Base-by-base conservation (phyloP, 2,797 vertebrate genomes). In the Myiothlypis chrysogaster region DNA sequence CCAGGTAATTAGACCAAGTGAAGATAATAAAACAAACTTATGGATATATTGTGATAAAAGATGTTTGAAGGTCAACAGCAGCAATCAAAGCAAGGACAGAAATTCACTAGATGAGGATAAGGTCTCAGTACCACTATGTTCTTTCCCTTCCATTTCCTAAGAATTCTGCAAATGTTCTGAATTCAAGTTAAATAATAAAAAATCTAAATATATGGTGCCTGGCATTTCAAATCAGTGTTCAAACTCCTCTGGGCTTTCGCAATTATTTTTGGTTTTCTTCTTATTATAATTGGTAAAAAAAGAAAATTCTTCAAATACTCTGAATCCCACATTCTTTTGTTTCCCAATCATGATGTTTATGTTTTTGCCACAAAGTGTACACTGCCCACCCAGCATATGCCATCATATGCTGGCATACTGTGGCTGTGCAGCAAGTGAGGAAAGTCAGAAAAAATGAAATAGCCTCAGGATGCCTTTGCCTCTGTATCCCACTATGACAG, bases 1-100 rank as follows among this genome's bases (percentile, higher is more conserved):
- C 91, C 95, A 97, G 97, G 96, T 98, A 97, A 98, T 98, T 97
- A 98, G 97, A 92, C 50, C 52, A 59, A 96, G 94, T 61, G 83
- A 94, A 96, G 87, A 95, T 96, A 95, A 96, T 98, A 97, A 97
- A 96, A 94, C 82, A 96, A 97, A 97, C 96, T 96, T 97, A 96
- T 78, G 89, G 93, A 86, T 95, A 85, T 81, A 87, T 92, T 44
- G 73, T 69, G 55, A 91, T 63, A 94, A 96, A 91, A 96, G 87
- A 83, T 96, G 69, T 95, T 91, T 97, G 97, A 97, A 98, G 97
- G 97, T 98, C 97, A 97, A 47, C 14, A 73, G 83, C 6, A 32
- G 68, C 70, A 89, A 66, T 93, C 61, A 86, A 94, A 91, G 30
- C 46, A 95, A 94, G 94, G 88, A 72, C 71, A 87, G 16, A 91